Evolutionary conservation across 2,113 vertebrate species (phyloP), one percentile per base, ranked within the genome.

Genomic region (Prinia subflava): DNA sequence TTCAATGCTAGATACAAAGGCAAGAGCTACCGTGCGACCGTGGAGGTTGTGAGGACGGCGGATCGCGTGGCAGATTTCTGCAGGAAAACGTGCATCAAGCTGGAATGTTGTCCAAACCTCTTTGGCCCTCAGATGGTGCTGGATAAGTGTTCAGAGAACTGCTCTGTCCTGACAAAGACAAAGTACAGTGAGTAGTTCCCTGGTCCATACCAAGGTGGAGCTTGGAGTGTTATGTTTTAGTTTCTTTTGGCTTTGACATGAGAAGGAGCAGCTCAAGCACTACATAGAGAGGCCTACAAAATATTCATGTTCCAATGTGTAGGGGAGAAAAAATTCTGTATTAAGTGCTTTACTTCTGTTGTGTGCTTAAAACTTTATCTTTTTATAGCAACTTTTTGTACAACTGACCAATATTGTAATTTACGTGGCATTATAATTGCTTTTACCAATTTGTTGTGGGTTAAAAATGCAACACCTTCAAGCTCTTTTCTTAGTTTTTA

Each of bases 141-240:
- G 96, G 99, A 99, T 67, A 99, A 97, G 82, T 99, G 99, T 97
- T 99, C 99, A 13, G 99, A 99, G 96, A 99, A 99, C 97, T 99
- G 99, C 96, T 99, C 99, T 41, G 98, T 99, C 87, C 98, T 99
- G 94, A 99, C 99, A 95, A 99, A 99, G 98, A 99, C 99, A 83
- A 99, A 99, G 98, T 99, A 99, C 98, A 99, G 99, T 99, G 97
- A 97, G 99, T 98, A 84, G 49, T 71, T 55, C 4, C 7, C 64
- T 25, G 22, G 39, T 57, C 49, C 41, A 12, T 55, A 44, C 44
- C 1, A 2, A 44, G 23, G 20, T 81, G 56, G 60, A 33, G 22
- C 24, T 77, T 62, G 46, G 71, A 42, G 39, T 39, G 27, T 39
- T 83, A 1, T 3, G 13, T 63, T 87, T 62, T 70, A 37, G 15